Percentiles rank a stretch among this genome's conserved stretches.
These are phyloP conservation scores for Melangyna quadrimaculata DNA, from an alignment of 2,888 invertebrate species.

Conservation along the genomic window DNA sequence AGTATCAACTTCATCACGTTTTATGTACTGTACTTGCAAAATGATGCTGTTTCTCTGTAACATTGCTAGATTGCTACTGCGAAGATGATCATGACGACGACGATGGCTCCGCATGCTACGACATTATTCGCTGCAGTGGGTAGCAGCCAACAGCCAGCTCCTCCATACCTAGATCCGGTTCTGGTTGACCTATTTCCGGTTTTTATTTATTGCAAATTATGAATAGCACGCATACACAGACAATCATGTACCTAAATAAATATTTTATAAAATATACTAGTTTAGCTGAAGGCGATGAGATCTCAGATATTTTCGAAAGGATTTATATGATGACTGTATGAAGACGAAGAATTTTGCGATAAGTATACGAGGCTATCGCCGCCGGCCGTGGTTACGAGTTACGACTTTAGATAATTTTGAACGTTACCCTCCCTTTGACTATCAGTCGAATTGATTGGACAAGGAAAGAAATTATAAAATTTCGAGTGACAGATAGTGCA, in stretches of 20 bases:
- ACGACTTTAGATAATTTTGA: neutral
- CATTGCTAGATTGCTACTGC: slow-evolving; percentile 13
- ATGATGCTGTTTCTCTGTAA: slow-evolving; percentile 41
- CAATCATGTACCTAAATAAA: slow-evolving; percentile 10
- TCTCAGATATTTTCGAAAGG: neutral
- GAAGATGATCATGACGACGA: slow-evolving; percentile 22
- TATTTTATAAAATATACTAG: slow-evolving; percentile 24
- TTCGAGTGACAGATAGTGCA: neutral
- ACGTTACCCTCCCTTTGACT: neutral
- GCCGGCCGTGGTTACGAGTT: neutral
- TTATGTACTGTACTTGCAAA: slow-evolving; percentile 24
- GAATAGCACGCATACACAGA: slow-evolving; percentile 36
- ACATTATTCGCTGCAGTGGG: slow-evolving; percentile 56
- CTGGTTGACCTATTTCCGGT: slow-evolving; percentile 74
- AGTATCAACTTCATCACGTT: slow-evolving; percentile 44
- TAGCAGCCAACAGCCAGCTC: slow-evolving; percentile 45
- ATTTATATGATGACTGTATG: neutral
- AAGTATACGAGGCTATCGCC: no score
- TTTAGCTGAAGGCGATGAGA: slow-evolving; percentile 21
- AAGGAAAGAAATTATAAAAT: neutral
- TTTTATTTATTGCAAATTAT: slow-evolving; percentile 68
- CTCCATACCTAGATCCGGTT: slow-evolving; percentile 72
- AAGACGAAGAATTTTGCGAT: neutral
- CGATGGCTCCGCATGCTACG: slow-evolving; percentile 56
- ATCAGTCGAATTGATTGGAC: slow-evolving; percentile 46